These are phyloP conservation scores for Eubasilissa regina DNA, from an alignment of 1,140 invertebrate genomes.

Conservation along the genomic window DNA sequence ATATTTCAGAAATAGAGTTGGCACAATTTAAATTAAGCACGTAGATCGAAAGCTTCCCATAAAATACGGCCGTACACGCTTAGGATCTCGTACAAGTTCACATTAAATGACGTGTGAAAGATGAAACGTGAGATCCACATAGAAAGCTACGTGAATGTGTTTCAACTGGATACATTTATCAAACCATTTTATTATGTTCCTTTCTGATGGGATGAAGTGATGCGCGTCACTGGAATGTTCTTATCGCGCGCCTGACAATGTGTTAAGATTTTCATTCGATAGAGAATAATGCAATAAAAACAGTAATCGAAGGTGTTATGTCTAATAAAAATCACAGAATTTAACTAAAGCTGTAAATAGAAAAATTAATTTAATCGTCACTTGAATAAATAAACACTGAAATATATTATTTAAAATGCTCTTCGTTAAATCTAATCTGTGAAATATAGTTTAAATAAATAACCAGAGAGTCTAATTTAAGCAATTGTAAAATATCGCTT, in stretches of 20 bases:
- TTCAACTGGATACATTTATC: constrained; percentile 39
- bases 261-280: neutral
- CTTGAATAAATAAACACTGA: too few species aligned
- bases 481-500: too few species aligned
- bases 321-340: neutral
- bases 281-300: neutral
- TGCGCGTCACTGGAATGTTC: constrained; percentile 24
- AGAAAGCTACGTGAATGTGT: constrained; percentile 9
- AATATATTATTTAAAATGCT: too few species aligned
- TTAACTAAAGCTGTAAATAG: too few species aligned
- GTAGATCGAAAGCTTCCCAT: constrained; percentile 5
- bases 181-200: constrained; percentile 31
- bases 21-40: neutral
- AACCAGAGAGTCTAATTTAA: too few species aligned
- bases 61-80: neutral
- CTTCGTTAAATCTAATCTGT: too few species aligned
- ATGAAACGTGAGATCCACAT: constrained; percentile 52
- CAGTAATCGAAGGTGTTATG: neutral
- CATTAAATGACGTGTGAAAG: constrained; percentile 52
- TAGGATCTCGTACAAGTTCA: constrained; percentile 24
- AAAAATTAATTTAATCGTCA: too few species aligned
- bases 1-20: neutral
- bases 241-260: constrained; percentile 3
- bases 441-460: too few species aligned
- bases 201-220: constrained; percentile 39